A percentile compares a stretch with the other conserved stretches of the same genome.
Conservation (phyloP, 2,888 invertebrate genomes). For the Octonoba sinensis region DNA sequence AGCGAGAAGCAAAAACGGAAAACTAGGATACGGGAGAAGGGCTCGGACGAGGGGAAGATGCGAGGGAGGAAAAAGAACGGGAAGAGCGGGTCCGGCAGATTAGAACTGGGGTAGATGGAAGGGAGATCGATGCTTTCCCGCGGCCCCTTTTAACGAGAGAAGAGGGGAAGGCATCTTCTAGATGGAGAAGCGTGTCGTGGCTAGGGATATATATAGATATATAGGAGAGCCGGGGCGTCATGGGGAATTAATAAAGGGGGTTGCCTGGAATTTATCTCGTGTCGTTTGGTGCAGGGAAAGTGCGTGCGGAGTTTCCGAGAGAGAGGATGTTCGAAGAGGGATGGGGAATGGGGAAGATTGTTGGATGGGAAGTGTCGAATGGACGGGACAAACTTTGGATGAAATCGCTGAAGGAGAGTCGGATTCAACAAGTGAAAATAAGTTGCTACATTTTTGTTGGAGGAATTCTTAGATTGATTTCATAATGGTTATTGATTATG, state of each 20-base stretch:
- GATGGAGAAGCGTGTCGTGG: constrained; percentile 56
- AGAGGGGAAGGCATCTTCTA: constrained; percentile 39
- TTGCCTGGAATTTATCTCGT: constrained; percentile 43
- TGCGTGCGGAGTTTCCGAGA: constrained; percentile 18
- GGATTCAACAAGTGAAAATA: no score
- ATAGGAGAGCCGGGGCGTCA: constrained; percentile 38
- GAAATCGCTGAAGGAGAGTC: no score
- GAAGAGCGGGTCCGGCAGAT: constrained; percentile 25
- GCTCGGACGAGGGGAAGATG: constrained; percentile 9
- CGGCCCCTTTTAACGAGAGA: constrained; percentile 32
- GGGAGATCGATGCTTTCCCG: constrained; percentile 49
- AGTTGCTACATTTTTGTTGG: no score
- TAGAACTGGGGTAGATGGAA: constrained; percentile 10
- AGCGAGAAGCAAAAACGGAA: constrained; percentile 21
- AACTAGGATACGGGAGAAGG: constrained; percentile 10
- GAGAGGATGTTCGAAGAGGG: constrained; percentile 2
- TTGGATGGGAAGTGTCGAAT: not conserved
- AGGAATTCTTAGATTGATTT: not conserved
- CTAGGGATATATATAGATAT: constrained; percentile 55
- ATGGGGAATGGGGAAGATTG: not conserved
- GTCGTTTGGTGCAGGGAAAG: constrained; percentile 26
- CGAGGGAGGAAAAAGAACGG: constrained; percentile 33
- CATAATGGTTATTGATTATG: not conserved
- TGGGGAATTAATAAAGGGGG: constrained; percentile 56
- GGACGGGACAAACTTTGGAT: no score